Evolutionary conservation across 2,797 vertebrate genomes (phyloP), one percentile per base, ranked within the genome.

Genomic region (Sandelia bainsii): DNA sequence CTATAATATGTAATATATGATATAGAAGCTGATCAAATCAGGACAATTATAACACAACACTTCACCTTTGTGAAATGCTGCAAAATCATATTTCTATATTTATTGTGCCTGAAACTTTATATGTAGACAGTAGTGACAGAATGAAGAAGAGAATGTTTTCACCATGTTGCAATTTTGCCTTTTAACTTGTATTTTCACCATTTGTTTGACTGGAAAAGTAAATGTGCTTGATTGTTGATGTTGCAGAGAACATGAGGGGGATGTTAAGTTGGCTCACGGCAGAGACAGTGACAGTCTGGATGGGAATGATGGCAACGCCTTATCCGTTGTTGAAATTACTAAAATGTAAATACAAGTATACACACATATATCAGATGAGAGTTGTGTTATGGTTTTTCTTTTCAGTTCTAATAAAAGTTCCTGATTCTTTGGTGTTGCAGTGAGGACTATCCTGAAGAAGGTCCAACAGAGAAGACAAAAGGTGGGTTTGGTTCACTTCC

Each of bases 251-350:
- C 72, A 73, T 6, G 90, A 91, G 40, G 90, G 93, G 14, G 92
- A 92, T 0, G 69, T 59, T 16, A 84, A 61, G 37, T 67, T 77
- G 19, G 69, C 82, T 23, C 69, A 72, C 0, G 23, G 34, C 39
- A 72, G 64, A 77, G 90, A 94, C 37, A 69, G 66, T 1, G 93
- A 95, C 71, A 91, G 87, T 58, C 10, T 82, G 48, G 91, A 93
- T 0, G 86, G 84, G 14, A 92, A 79, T 12, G 91, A 93, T 0
- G 65, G 14, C 22, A 82, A 80, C 0, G 78, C 87, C 64, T 85
- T 88, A 51, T 89, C 91, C 4, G 53, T 92, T 0, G 70, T 77
- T 12, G 93, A 94, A 70, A 90, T 92, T 7, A 49, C 86, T 13
- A 80, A 82, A 46, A 91, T 45, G 94, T 95, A 90, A 81, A 52